Evolutionary conservation across 2,888 invertebrate genomes (phyloP).

Genomic region (Aricia artaxerxes): DNA sequence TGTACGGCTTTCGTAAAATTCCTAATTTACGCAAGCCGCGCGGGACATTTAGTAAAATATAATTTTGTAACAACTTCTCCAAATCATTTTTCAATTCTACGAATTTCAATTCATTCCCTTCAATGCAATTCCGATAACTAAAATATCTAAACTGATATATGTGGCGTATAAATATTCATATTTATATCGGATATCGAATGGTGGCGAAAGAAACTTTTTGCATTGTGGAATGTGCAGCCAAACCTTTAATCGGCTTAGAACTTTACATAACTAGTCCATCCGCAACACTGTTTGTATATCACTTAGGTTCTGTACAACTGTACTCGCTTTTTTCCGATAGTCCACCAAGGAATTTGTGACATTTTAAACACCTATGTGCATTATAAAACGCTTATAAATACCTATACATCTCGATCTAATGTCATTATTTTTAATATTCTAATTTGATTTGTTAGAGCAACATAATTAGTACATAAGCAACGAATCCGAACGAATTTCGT

Average conservation of each 20-base stretch:
- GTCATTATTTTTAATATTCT: neutral
- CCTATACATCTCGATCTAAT: neutral
- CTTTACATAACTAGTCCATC: conserved; percentile 26
- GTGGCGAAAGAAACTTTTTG: conserved; percentile 13
- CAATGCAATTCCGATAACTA: neutral
- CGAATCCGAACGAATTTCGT: neutral
- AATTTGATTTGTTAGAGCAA: neutral
- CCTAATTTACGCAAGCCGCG: too few relatives aligned
- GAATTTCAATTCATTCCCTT: neutral
- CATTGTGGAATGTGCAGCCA: conserved; percentile 4
- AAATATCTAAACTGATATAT: conserved; percentile 11
- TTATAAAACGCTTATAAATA: too few relatives aligned
- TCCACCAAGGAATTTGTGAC: neutral
- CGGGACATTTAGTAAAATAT: too few relatives aligned
- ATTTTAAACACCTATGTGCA: neutral
- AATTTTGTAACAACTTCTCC: neutral
- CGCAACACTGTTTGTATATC: conserved; percentile 24
- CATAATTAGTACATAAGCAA: neutral
- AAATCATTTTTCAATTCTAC: neutral
- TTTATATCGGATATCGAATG: conserved; percentile 24
- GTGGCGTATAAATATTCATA: conserved; percentile 19
- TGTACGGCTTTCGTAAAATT: too few relatives aligned
- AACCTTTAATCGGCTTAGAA: conserved; percentile 30
- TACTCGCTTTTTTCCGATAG: neutral
- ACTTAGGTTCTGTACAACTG: conserved; percentile 12